Base-by-base conservation (phyloP, 1,140 invertebrate genomes). In the Coelopa frigida region DNA sequence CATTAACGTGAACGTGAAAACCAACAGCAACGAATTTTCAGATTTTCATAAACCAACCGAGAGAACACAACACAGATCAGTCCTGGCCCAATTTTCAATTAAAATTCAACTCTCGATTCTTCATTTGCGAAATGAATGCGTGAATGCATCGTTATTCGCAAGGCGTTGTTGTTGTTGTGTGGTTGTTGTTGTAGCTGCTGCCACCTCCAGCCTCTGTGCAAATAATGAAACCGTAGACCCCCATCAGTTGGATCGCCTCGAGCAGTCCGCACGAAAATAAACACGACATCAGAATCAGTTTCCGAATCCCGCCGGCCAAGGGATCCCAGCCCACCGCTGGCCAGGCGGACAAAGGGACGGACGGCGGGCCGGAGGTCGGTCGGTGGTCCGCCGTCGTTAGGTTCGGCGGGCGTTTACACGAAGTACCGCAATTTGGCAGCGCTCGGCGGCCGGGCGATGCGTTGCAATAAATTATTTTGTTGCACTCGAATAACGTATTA, bases 161-260 rank as follows among this genome's bases (percentile, higher is more conserved):
- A 18, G 38, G 10, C 31, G 8, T 18, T 20, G 20, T 4, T 11
- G 21, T 18, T 7, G 15, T 26, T 18, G 10, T 39, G 26, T 18
- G 10, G 11, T 23, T 26, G 26, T 12, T 39, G 26, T 18, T n/a
- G 11, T 23, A 21, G 8, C 8, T 10, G 39, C 39, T 18, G 27
- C 27, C 32, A 42, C 26, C 23, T 14, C 37, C 12, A 21, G 31
- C 12, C 32, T 36, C 36, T 41, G 38, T 39, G 47, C 42, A 49
- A 49, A 49, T 49, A 49, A 49, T 49, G 47, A 49, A 49, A 49
- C 37, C 44, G 44, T 49, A 49, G 47, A 49, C 47, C 47, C 44
- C 47, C 47, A 49, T 49, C 47, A 49, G 47, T 44, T 49, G 39
- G n/a, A 49, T 49, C 47, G 47, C 47, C 44, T 49, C 27, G 40